Conservation (phyloP, 2,113 vertebrate genomes). For the Albula goreensis region DNA sequence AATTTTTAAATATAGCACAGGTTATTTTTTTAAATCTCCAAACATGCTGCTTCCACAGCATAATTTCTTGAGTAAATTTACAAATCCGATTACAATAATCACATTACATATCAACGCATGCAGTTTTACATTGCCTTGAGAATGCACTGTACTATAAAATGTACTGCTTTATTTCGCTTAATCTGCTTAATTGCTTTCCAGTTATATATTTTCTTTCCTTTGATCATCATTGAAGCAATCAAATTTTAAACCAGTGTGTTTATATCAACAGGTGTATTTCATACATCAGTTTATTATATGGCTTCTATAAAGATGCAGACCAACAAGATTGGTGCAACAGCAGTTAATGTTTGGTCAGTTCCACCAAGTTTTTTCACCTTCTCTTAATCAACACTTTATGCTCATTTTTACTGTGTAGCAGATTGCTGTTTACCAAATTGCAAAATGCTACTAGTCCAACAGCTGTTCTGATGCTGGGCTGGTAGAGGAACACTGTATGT, state of each 20-base stretch:
- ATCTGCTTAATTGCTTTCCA: slow-evolving; percentile 39
- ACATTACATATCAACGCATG: slow-evolving; percentile 33
- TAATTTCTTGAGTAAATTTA: slow-evolving; percentile 40
- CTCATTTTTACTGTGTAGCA: too few species aligned
- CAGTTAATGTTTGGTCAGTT: too few species aligned
- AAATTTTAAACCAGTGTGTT: not conserved
- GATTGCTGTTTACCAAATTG: too few species aligned
- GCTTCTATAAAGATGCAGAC: not conserved
- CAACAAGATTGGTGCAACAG: too few species aligned
- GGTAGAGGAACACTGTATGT: too few species aligned
- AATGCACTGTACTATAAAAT: not conserved
- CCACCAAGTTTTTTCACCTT: too few species aligned
- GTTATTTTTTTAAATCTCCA: slow-evolving; percentile 34
- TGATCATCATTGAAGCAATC: slow-evolving; percentile 3
- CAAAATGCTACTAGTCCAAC: too few species aligned
- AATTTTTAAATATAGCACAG: slow-evolving; percentile 25
- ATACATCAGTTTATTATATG: not conserved
- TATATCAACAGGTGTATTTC: not conserved
- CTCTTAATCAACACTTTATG: too few species aligned
- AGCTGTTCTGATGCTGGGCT: too few species aligned
- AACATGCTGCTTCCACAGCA: slow-evolving; percentile 22
- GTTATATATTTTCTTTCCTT: slow-evolving; percentile 19
- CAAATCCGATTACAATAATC: slow-evolving; percentile 40
- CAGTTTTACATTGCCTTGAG: slow-evolving; percentile 12
- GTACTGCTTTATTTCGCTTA: slow-evolving; percentile 23